Evolutionary conservation across 2,113 vertebrate species (phyloP).

Genomic region (Thymallus thymallus): DNA sequence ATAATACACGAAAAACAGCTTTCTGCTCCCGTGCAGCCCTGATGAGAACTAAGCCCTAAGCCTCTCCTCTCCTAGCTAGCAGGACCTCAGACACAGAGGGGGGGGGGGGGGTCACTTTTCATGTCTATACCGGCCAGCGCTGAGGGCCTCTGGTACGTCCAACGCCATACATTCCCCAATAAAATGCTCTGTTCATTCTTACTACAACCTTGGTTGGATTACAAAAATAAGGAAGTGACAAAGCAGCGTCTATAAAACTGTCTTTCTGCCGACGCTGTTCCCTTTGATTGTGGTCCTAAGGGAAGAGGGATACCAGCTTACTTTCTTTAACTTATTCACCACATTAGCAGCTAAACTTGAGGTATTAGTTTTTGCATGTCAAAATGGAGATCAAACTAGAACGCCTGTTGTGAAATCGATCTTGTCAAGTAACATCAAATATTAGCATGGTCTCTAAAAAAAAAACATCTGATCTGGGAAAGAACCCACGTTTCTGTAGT

Average conservation of each 20-base stretch:
- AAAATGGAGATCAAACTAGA: conserved; percentile 96
- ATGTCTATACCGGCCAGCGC: conserved; percentile 25
- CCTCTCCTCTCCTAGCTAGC: conserved; percentile 19
- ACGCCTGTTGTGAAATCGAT: conserved; percentile 79
- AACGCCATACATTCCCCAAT: conserved; percentile 59
- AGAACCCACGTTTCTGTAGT: conserved; percentile 78
- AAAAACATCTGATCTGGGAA: conserved; percentile 67
- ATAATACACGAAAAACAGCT: conserved; percentile 36
- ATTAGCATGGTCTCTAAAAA: conserved; percentile 54
- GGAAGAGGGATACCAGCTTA: conserved; percentile 58
- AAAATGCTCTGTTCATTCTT: conserved; percentile 30
- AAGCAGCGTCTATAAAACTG: conserved; percentile 70
- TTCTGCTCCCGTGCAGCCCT: conserved; percentile 18
- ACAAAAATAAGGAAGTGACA: conserved; percentile 71
- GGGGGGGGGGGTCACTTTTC: conserved; percentile 31
- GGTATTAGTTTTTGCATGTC: conserved; percentile 95
- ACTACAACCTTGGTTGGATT: conserved; percentile 64
- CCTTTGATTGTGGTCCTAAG: conserved; percentile 63
- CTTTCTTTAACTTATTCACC: conserved; percentile 44
- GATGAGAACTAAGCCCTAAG: conserved; percentile 32
- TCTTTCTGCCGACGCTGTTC: conserved; percentile 58
- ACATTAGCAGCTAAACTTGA: conserved; percentile 87
- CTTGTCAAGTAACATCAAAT: conserved; percentile 67
- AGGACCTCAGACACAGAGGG: neutral
- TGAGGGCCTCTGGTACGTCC: conserved; percentile 45